These are phyloP conservation scores for Thymelicus sylvestris DNA, from an alignment of 2,888 invertebrate species.

Conservation along the genomic window DNA sequence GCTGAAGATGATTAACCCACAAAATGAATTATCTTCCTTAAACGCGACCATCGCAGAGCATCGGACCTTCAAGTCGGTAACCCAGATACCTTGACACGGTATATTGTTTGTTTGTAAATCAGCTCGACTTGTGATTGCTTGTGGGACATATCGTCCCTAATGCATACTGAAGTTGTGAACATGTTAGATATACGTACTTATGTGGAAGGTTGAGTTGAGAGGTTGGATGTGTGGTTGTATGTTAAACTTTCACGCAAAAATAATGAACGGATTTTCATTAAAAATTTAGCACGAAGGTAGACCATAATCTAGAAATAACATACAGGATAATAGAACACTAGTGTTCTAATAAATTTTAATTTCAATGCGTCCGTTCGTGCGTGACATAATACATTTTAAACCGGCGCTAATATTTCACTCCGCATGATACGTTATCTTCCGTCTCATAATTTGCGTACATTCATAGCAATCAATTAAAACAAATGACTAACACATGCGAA, in stretches of 20 bases:
- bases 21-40: background rate
- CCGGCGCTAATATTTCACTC: background rate
- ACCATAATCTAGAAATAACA: too few species aligned
- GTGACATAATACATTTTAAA: background rate
- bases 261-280: too few species aligned
- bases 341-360: too few species aligned
- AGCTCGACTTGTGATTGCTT: background rate
- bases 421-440: constrained; percentile 1
- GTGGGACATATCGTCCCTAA: background rate
- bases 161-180: too few species aligned
- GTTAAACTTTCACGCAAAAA: too few species aligned
- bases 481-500: constrained; percentile 2
- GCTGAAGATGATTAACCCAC: background rate
- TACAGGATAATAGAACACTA: too few species aligned
- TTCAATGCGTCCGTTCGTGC: too few species aligned
- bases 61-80: constrained; percentile 20
- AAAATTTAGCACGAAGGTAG: too few species aligned
- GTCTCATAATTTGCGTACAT: background rate
- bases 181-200: too few species aligned
- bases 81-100: constrained; percentile 26
- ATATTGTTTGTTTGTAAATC: constrained; percentile 10
- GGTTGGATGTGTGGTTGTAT: too few species aligned
- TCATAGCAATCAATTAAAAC: background rate
- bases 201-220: too few species aligned
- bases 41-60: background rate